phyloP scores from a whole-genome alignment of 2,113 vertebrate species.

The Felis chaus region DNA sequence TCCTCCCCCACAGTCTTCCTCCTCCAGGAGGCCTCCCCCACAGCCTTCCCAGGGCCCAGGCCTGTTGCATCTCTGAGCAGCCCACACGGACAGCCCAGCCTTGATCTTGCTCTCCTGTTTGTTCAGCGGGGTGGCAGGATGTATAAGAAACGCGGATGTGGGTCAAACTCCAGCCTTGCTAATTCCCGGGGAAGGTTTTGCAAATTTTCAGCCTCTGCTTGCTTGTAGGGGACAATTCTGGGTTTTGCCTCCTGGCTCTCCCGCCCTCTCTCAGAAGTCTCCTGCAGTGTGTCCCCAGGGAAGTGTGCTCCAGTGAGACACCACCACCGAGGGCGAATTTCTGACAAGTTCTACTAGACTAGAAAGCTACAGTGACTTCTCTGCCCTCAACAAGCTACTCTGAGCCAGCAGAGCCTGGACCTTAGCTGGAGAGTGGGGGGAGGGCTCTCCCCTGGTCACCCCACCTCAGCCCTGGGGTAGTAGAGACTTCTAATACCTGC shows the following conservation, averaged over 20 bases:
- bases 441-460: not conserved
- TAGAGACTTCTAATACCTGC: not conserved
- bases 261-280: too few relatives aligned
- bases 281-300: accelerated
- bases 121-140: not conserved
- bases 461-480: not conserved
- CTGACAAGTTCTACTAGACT: not conserved
- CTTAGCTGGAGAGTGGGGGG: not conserved
- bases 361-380: not conserved
- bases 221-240: not conserved
- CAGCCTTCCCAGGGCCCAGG: not conserved
- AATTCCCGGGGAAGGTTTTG: not conserved
- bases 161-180: not conserved
- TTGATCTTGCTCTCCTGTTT: not conserved
- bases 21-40: not conserved
- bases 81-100: not conserved
- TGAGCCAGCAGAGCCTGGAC: not conserved
- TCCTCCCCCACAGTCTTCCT: not conserved
- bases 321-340: not conserved
- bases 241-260: not conserved
- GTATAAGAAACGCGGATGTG: not conserved
- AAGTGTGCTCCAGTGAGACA: not conserved
- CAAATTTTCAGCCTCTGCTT: not conserved
- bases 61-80: not conserved
- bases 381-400: not conserved